Evolutionary conservation across 1,140 invertebrate genomes (phyloP), one percentile per base, ranked within the genome.

Genomic region (Heliothis subflexa): DNA sequence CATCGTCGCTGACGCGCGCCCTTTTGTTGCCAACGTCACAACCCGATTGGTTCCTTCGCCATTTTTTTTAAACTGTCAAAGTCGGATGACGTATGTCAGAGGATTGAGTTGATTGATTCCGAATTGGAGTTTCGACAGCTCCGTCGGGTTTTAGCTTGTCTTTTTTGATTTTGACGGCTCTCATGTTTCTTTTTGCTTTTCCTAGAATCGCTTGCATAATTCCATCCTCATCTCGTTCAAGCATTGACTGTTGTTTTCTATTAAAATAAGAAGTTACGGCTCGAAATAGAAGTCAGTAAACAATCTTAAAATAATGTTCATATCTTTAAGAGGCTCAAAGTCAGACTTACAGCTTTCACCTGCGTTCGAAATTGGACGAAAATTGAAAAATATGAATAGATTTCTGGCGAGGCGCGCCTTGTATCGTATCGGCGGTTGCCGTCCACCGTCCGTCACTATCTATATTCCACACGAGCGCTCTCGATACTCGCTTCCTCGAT

Each of bases 361-460:
- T 78, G 47, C 55, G 18, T 78, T 70, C 74, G 77, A 83, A 79
- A 61, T 72, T 75, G 79, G 59, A 77, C 72, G 82, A 86, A 89
- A 88, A 89, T 89, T 89, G 84, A 82, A 91, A 93, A 93, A 92
- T 90, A 87, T 85, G 86, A 91, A 84, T 88, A 89, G 85, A 92
- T 89, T 89, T 88, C 89, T 85, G 83, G 83, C 82, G 79, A 80
- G 78, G 78, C 78, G 80, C 83, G 71, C 52, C 72, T 78, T 64
- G 54, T 83, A 78, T 75, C 79, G 82, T 88, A 87, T 89, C 88
- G 88, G 75, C 80, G 40, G 84, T 81, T 85, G 82, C 87, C 74
- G 80, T 73, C 85, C 89, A 88, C 81, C 84, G 92, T 89, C 89
- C 90, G 88, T 90, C 90, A 90, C 89, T 94, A 94, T 94, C 93